These are phyloP conservation scores for Calephelis nemesis DNA, from an alignment of 1,140 invertebrate genomes.

Conservation along the genomic window DNA sequence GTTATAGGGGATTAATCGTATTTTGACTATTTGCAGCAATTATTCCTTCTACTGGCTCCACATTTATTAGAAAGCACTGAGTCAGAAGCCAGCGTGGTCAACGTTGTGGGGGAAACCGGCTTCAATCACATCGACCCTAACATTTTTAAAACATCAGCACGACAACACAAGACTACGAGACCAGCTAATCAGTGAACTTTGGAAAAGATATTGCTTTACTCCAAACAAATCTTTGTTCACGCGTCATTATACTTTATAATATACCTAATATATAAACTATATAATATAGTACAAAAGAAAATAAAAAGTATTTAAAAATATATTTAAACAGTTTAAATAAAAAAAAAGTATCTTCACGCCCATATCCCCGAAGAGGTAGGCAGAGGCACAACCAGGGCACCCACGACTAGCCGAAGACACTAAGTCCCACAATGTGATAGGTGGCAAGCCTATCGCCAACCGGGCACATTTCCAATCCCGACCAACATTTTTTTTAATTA, in stretches of 20 bases:
- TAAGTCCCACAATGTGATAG: too few species aligned
- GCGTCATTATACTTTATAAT: neutral
- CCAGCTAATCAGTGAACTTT: conserved; percentile 37
- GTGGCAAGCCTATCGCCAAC: too few species aligned
- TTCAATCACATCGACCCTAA: conserved; percentile 76
- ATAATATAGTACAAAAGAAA: too few species aligned
- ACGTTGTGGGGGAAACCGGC: conserved; percentile 47
- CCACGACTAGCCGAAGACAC: too few species aligned
- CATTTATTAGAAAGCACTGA: conserved; percentile 78
- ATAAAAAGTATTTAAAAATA: too few species aligned
- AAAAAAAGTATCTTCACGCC: too few species aligned
- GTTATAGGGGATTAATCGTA: neutral
- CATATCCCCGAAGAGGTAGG: too few species aligned
- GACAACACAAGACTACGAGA: conserved; percentile 60
- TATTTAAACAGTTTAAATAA: too few species aligned
- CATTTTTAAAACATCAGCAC: conserved; percentile 70
- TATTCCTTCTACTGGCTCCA: conserved; percentile 80
- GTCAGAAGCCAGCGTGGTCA: conserved; percentile 34
- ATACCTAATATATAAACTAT: too few species aligned
- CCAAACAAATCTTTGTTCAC: conserved; percentile 26
- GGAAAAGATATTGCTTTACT: neutral
- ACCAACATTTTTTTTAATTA: too few species aligned
- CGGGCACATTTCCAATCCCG: too few species aligned
- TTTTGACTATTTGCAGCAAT: conserved; percentile 63
- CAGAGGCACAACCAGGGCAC: too few species aligned